These are phyloP conservation scores for Emydura subglobosa DNA, from an alignment of 2,113 vertebrate species.

Conservation along the genomic window DNA sequence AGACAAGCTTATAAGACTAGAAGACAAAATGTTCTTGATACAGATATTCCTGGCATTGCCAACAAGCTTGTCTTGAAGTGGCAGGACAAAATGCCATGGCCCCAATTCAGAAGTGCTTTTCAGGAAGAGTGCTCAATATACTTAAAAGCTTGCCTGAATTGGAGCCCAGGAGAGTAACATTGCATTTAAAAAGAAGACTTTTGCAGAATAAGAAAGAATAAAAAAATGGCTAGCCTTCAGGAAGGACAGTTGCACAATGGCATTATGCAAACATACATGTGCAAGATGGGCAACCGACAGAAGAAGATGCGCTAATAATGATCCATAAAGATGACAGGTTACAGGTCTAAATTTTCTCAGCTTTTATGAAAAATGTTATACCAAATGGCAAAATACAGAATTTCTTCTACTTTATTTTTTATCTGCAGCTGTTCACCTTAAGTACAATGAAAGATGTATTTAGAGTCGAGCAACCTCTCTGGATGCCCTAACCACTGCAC, in stretches of 20 bases:
- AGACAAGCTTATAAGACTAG: not conserved
- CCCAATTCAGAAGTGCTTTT: not conserved
- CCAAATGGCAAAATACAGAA: not conserved
- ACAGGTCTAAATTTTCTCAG: not conserved
- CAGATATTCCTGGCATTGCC: not conserved
- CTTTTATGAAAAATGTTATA: not conserved
- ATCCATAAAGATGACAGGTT: not conserved
- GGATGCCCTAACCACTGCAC: not conserved
- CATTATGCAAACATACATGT: not conserved
- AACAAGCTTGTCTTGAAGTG: not conserved
- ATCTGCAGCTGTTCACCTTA: not conserved
- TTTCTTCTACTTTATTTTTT: fast-evolving
- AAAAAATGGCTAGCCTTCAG: not conserved
- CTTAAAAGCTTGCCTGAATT: not conserved
- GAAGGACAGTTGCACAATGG: not conserved
- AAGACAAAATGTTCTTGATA: not conserved
- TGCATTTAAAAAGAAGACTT: not conserved
- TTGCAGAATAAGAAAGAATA: not conserved
- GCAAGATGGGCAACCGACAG: not conserved
- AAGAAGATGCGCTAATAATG: not conserved
- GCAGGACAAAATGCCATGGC: no score
- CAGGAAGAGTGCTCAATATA: not conserved
- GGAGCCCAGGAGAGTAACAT: not conserved
- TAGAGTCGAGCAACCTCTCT: not conserved
- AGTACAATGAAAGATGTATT: not conserved